A percentile compares a stretch with the other conserved stretches of the same genome.
phyloP scores from a whole-genome alignment of 2,113 vertebrate species.

The Syngnathus floridae region DNA sequence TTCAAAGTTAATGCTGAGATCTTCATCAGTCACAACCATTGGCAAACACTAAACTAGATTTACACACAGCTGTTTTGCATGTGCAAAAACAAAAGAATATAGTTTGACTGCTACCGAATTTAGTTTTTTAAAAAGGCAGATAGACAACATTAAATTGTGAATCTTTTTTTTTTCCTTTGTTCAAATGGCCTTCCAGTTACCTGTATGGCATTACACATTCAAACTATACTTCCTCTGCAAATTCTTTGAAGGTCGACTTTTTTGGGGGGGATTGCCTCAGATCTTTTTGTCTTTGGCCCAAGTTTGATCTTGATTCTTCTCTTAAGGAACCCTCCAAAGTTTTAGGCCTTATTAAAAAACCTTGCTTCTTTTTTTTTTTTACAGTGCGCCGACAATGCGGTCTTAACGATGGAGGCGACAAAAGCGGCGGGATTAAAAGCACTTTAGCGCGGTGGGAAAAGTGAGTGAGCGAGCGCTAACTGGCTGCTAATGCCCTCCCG shows the following conservation, averaged over 20 bases:
- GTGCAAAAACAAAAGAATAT: too few species aligned
- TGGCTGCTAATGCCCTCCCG: conserved; percentile 52
- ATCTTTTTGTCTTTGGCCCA: conserved; percentile 34
- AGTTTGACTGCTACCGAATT: not conserved
- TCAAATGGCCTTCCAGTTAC: not conserved
- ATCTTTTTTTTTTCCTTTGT: not conserved
- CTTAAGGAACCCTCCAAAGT: conserved; percentile 18
- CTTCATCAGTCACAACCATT: not conserved
- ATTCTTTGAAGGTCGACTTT: conserved; percentile 18
- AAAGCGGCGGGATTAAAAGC: conserved; percentile 49
- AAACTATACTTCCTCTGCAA: conserved; percentile 6
- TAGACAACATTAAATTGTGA: not conserved
- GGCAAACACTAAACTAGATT: too few species aligned
- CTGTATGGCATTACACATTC: not conserved
- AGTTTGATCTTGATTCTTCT: conserved; percentile 14
- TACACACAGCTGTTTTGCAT: too few species aligned
- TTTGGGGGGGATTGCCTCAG: conserved; percentile 1
- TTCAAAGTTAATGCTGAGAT: not conserved
- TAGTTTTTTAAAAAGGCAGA: not conserved
- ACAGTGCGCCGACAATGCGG: conserved; percentile 18
- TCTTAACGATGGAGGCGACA: conserved; percentile 20
- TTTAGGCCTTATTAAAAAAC: conserved; percentile 48
- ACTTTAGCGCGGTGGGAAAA: conserved; percentile 29
- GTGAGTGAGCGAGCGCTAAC: conserved; percentile 31
- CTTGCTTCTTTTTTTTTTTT: conserved; percentile 17